A percentile compares a stretch with the other conserved stretches of the same genome.
Evolutionary conservation across 2,113 vertebrate genomes (phyloP).

Genomic region (Eurypyga helias): DNA sequence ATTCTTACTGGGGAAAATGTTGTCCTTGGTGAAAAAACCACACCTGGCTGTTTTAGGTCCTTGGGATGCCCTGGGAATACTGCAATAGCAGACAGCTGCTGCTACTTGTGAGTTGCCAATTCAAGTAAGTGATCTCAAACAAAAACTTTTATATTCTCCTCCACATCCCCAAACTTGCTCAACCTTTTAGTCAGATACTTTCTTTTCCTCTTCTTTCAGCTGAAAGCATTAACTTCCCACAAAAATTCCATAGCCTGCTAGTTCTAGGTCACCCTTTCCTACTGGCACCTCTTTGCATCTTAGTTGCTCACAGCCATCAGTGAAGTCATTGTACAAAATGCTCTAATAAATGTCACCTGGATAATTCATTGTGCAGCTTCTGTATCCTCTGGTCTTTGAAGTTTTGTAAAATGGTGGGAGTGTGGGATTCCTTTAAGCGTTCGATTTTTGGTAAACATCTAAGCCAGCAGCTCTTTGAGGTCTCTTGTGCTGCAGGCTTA

Average conservation of each 20-base stretch:
- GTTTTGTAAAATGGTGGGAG: neutral
- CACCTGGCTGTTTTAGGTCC: neutral
- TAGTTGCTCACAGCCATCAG: constrained; percentile 1
- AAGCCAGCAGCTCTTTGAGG: neutral
- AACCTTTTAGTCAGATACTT: neutral
- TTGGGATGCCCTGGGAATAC: neutral
- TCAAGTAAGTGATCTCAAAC: neutral
- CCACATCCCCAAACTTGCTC: neutral
- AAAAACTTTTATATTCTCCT: neutral
- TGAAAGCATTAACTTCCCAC: neutral
- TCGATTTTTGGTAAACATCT: neutral
- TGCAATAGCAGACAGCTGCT: constrained; percentile 38
- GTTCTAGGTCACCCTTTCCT: constrained; percentile 7
- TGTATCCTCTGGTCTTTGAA: neutral
- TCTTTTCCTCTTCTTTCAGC: neutral
- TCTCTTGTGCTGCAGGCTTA: neutral
- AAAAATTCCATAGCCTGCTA: neutral
- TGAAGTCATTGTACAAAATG: constrained; percentile 55
- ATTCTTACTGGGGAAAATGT: neutral
- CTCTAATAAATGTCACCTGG: constrained; percentile 63
- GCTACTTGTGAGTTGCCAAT: constrained; percentile 1
- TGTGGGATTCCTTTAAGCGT: neutral
- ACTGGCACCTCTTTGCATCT: neutral
- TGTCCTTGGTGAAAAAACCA: neutral
- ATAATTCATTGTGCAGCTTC: constrained; percentile 10